Evolutionary conservation across 2,888 invertebrate genomes (phyloP).

Genomic region (Thymelicus acteon): DNA sequence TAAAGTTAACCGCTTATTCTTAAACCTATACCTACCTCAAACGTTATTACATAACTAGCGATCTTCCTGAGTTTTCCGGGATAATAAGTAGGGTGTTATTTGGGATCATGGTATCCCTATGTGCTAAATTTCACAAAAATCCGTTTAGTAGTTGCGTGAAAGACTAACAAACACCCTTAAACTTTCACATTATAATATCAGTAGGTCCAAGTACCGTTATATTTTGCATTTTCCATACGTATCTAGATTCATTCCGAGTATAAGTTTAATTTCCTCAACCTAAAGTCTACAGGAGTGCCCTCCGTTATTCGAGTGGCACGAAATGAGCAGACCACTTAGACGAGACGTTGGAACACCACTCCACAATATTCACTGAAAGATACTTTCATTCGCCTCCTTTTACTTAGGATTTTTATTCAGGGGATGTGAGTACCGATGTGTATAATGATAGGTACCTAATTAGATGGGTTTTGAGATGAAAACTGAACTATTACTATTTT

Average conservation of each 20-base stretch:
- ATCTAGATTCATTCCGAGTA: conserved; percentile 37
- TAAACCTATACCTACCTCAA: too few relatives aligned
- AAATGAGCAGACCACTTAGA: conserved; percentile 80
- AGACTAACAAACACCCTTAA: too few relatives aligned
- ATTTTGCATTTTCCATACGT: conserved; percentile 1
- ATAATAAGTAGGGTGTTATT: too few relatives aligned
- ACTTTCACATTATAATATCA: too few relatives aligned
- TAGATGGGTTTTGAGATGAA: conserved; percentile 8
- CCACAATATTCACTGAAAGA: conserved; percentile 54
- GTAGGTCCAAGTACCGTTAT: too few relatives aligned
- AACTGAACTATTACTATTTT: too few relatives aligned
- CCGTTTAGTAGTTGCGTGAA: too few relatives aligned
- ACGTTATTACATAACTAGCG: too few relatives aligned
- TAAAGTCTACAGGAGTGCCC: conserved; percentile 59
- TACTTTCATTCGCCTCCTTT: conserved; percentile 45
- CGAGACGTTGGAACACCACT: conserved; percentile 63
- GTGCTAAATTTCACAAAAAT: too few relatives aligned
- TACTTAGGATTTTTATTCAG: conserved; percentile 37
- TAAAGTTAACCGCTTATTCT: too few relatives aligned
- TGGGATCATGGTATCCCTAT: too few relatives aligned
- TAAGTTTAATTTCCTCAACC: conserved; percentile 52
- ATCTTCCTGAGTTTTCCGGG: too few relatives aligned
- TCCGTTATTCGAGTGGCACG: conserved; percentile 61
- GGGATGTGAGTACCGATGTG: conserved; percentile 11
- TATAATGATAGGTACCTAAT: conserved; percentile 27